These are phyloP conservation scores for Melanotaenia duboulayi DNA, from an alignment of 2,113 vertebrate genomes.

Conservation along the genomic window DNA sequence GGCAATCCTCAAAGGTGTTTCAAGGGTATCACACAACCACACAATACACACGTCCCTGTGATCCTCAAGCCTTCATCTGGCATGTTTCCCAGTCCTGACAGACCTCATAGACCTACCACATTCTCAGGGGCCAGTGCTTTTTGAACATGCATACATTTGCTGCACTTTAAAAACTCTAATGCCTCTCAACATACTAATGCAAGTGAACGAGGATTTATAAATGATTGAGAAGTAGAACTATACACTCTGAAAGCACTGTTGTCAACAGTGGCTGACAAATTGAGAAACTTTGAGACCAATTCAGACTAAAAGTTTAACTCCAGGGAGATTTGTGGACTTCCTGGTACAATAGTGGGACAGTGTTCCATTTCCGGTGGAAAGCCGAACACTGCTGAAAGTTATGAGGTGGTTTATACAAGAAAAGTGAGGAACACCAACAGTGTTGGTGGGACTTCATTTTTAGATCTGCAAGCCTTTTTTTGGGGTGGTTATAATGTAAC, in stretches of 20 bases:
- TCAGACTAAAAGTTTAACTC: slow-evolving; percentile 10
- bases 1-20: slow-evolving; percentile 49
- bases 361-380: background rate
- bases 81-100: slow-evolving; percentile 22
- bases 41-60: slow-evolving; percentile 60
- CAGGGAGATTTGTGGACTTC: slow-evolving; percentile 5
- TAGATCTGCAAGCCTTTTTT: slow-evolving; percentile 27
- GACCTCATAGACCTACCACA: slow-evolving; percentile 61
- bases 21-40: slow-evolving; percentile 62
- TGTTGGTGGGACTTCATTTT: slow-evolving; percentile 41
- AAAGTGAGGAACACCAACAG: slow-evolving; percentile 38
- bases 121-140: slow-evolving; percentile 14
- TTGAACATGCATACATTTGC: background rate
- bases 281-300: background rate
- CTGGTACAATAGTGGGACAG: background rate
- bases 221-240: slow-evolving; percentile 12
- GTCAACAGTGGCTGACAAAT: slow-evolving; percentile 4
- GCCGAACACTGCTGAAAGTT: slow-evolving; percentile 38
- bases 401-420: slow-evolving; percentile 40
- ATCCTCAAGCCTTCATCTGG: slow-evolving; percentile 52
- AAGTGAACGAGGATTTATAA: slow-evolving; percentile 1
- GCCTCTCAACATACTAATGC: background rate
- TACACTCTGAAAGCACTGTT: background rate
- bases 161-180: slow-evolving; percentile 16
- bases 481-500: slow-evolving; percentile 8